These are phyloP conservation scores for Clarias magur DNA, from an alignment of 2,113 vertebrate species.

Conservation along the genomic window DNA sequence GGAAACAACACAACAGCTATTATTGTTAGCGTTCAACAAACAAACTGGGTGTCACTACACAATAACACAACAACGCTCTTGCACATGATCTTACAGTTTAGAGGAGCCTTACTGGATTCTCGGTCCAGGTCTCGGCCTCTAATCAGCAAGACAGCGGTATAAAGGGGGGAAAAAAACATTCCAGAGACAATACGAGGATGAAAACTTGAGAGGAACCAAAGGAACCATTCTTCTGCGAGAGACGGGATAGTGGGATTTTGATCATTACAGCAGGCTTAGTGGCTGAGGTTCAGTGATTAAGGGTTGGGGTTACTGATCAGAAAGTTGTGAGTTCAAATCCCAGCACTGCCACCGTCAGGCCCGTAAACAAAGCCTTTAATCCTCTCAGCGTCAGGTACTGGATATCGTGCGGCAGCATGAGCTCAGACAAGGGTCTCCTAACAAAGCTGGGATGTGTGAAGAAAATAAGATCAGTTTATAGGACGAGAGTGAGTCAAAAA, in stretches of 20 bases:
- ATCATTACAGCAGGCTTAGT: not conserved
- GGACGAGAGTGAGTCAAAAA: too few relatives aligned
- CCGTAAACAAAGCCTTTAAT: constrained; percentile 4
- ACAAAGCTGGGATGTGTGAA: not conserved
- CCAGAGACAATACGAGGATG: not conserved
- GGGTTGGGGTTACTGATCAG: not conserved
- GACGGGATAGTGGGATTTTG: not conserved
- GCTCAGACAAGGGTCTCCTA: not conserved
- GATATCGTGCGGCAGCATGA: not conserved
- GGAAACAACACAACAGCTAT: not conserved
- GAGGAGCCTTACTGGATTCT: not conserved
- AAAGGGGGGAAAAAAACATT: too few relatives aligned
- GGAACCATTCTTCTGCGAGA: not conserved
- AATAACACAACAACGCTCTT: not conserved
- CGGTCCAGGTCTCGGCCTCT: not conserved
- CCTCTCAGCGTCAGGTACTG: not conserved
- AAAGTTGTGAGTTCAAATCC: constrained; percentile 2
- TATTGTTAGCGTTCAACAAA: not conserved
- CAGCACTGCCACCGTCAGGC: not conserved
- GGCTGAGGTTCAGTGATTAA: constrained; percentile 5
- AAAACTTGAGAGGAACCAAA: not conserved
- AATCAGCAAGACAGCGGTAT: not conserved
- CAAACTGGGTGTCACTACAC: not conserved
- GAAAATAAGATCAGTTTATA: not conserved
- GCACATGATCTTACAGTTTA: not conserved